Conservation (phyloP, 2,113 vertebrate species). For the Spermophilus dauricus region DNA sequence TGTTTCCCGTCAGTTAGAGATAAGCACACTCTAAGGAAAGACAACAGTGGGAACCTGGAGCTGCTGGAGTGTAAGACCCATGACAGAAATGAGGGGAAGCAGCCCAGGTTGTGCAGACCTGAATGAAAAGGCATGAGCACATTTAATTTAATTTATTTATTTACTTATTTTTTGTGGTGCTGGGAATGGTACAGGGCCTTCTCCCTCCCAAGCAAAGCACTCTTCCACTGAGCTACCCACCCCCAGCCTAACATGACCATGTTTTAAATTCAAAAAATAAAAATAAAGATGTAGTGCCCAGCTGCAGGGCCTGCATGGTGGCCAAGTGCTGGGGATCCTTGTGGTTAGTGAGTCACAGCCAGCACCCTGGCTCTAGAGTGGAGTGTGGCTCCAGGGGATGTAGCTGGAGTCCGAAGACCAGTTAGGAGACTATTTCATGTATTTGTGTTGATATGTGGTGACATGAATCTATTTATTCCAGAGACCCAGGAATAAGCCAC, state of each 20-base stretch:
- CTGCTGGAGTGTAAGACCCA: neutral
- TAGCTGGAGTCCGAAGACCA: neutral
- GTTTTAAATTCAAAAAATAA: constrained; percentile 21
- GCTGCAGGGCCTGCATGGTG: neutral
- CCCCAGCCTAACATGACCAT: neutral
- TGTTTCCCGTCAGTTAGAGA: neutral
- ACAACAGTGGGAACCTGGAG: neutral
- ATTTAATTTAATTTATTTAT: too few relatives aligned
- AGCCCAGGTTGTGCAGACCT: neutral
- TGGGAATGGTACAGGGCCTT: too few relatives aligned
- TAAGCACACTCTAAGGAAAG: neutral
- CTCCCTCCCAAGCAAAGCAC: too few relatives aligned
- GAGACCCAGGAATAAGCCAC: neutral
- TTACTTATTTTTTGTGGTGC: too few relatives aligned
- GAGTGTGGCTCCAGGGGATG: neutral
- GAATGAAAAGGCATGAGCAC: neutral
- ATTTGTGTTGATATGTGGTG: neutral
- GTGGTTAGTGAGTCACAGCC: neutral
- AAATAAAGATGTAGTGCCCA: neutral
- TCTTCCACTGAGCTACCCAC: too few relatives aligned
- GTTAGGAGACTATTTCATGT: neutral
- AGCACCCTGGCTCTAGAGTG: neutral
- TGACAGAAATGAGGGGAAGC: neutral
- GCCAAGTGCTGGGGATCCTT: neutral
- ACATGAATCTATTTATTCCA: neutral